Base-by-base conservation (phyloP, 2,113 vertebrate genomes). In the Xiphorhynchus elegans region DNA sequence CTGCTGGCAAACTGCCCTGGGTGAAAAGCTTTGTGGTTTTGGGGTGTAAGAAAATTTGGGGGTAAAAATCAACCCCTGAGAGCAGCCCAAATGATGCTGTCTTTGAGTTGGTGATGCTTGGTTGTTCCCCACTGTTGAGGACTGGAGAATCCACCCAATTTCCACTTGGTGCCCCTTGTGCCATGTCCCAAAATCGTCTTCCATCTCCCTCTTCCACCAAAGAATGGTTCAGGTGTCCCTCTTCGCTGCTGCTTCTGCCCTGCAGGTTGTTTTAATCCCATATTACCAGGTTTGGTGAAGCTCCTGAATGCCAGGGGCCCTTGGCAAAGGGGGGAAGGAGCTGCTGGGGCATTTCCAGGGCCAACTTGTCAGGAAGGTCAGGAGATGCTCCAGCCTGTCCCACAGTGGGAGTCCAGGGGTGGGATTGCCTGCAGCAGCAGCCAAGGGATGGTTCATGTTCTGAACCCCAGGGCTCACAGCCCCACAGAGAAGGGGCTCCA, bases 351-450 rank as follows among this genome's bases (percentile, higher is more conserved):
- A 6, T 69, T 62, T 56, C 49, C 5, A 2, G 35, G 12, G 70
- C 40, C 23, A 47, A 37, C 53, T 7, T 1, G 28, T 29, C 21
- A 13, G 37, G 58, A 55, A 13, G 39, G 29, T 37, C 53, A 47
- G 67, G 28, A 29, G 11, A 40, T 2, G 6, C 5, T 24, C 29
- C 23, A 18, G 52, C 16, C 13, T 17, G 17, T 24, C 20, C 52
- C 24, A 0, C 3, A 3, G 40, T 13, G 0, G 7, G 17, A 26
- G 28, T 29, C 0, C 5, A 16, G 47, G 1, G 17, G 19, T 52
- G 2, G 58, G 24, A 13, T 26, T 0, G 26, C 11, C 29, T 59
- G 28, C 46, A n/a, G 68, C 64, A 68, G 69, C 49, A 64, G 40
- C 40, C 40, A 42, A 42, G 13, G 40, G 40, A 42, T 23, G 39